Conservation (phyloP, 2,888 invertebrate species). For the Lutraria lutraria region DNA sequence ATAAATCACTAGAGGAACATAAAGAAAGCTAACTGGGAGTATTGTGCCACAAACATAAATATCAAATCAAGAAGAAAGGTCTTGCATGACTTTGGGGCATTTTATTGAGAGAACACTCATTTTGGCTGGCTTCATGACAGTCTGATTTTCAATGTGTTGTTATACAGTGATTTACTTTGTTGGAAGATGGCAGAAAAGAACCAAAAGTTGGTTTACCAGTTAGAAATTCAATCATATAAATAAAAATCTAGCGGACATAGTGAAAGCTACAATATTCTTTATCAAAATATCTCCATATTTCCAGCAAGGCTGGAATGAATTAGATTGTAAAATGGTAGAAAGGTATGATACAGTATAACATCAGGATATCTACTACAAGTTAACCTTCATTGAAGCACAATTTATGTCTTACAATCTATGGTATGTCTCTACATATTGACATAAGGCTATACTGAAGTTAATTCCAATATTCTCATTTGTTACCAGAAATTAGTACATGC, state of each 20-base stretch:
- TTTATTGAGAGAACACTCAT: background rate
- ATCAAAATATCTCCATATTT: background rate
- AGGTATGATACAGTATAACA: background rate
- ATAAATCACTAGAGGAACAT: background rate
- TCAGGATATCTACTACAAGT: background rate
- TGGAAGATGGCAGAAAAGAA: background rate
- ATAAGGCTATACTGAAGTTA: too few relatives aligned
- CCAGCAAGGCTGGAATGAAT: background rate
- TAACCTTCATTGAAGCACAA: background rate
- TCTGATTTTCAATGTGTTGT: constrained; percentile 4
- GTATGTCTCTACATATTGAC: background rate
- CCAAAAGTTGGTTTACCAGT: background rate
- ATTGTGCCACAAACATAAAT: background rate
- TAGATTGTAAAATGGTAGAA: background rate
- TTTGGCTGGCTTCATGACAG: constrained; percentile 5
- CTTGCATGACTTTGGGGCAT: constrained; percentile 5
- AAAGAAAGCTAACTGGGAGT: background rate
- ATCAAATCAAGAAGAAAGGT: background rate
- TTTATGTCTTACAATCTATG: background rate
- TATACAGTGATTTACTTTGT: background rate
- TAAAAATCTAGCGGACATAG: background rate
- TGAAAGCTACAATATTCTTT: background rate
- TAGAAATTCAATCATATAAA: constrained; percentile 17
- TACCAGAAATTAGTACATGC: too few relatives aligned
- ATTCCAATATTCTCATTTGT: too few relatives aligned